Percentiles rank a stretch among this genome's conserved stretches.
These are phyloP conservation scores for Urosaurus nigricauda DNA, from an alignment of 2,797 vertebrate species.

Conservation along the genomic window DNA sequence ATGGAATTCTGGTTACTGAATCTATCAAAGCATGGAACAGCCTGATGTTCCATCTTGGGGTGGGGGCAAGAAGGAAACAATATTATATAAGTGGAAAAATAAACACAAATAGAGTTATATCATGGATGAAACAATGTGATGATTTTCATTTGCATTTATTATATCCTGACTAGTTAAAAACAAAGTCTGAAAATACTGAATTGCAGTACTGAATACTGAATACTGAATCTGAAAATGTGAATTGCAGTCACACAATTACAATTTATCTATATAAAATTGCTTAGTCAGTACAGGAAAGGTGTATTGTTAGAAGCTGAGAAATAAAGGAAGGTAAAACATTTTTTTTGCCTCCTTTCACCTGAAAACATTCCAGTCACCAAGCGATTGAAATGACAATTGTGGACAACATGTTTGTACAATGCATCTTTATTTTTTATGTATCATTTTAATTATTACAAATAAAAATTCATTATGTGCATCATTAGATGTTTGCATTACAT, in stretches of 20 bases:
- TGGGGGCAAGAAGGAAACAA: neutral
- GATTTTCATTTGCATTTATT: slow-evolving; percentile 73
- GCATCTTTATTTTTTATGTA: neutral
- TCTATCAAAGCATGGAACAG: slow-evolving; percentile 60
- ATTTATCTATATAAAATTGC: neutral
- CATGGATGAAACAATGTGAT: slow-evolving; percentile 46
- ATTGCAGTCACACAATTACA: neutral
- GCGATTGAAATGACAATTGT: neutral
- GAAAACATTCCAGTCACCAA: neutral
- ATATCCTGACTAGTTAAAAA: slow-evolving; percentile 20
- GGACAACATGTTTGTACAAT: neutral
- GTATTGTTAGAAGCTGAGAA: neutral
- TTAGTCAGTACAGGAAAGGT: neutral
- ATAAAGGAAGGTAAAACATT: neutral
- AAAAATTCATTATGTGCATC: too few relatives aligned
- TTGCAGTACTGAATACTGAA: too few relatives aligned
- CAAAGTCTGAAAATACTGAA: neutral
- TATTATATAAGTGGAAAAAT: slow-evolving; percentile 24
- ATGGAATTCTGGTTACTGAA: slow-evolving; percentile 68
- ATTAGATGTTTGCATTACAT: too few relatives aligned
- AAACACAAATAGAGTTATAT: slow-evolving; percentile 62
- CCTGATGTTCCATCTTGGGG: slow-evolving; percentile 13
- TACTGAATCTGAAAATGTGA: too few relatives aligned
- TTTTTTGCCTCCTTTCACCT: neutral
- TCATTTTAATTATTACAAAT: too few relatives aligned